Percentiles rank a stretch among this genome's conserved stretches.
phyloP scores from a whole-genome alignment of 2,797 vertebrate genomes.

The Micromesistius poutassou region DNA sequence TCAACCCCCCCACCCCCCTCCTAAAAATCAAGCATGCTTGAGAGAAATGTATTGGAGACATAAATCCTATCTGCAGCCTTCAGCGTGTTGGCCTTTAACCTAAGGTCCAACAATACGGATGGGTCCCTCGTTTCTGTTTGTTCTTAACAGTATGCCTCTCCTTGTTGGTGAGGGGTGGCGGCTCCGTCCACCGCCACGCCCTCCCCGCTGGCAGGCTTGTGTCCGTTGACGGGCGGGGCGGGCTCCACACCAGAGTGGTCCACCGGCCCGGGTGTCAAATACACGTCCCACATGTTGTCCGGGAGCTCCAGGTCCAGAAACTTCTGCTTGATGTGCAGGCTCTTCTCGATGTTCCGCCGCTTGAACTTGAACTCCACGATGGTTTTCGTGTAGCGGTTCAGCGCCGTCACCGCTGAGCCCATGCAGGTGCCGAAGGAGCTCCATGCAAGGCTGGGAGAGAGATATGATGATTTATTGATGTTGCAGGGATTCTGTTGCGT shows the following conservation, averaged over 20 bases:
- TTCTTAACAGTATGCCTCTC: constrained; percentile 63
- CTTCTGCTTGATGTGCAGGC: constrained; percentile 75
- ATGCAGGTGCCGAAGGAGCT: constrained; percentile 87
- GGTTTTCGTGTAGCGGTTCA: constrained; percentile 85
- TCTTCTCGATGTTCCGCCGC: constrained; percentile 79
- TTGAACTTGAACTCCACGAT: constrained; percentile 84
- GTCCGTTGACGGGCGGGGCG: constrained; percentile 61
- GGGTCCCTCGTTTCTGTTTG: background rate
- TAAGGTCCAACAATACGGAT: background rate
- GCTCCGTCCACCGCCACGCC: constrained; percentile 59
- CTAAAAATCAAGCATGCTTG: no score
- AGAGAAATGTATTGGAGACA: background rate
- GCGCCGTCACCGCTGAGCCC: constrained; percentile 80
- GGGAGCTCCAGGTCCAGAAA: constrained; percentile 68
- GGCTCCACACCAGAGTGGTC: constrained; percentile 44
- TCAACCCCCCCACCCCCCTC: no score
- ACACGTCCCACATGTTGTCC: constrained; percentile 79
- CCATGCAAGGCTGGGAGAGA: constrained; percentile 80
- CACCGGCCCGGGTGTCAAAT: constrained; percentile 63
- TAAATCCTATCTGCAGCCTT: constrained; percentile 27
- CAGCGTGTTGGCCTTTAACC: constrained; percentile 8
- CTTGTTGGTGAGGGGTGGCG: constrained; percentile 36
- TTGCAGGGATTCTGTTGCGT: no score
- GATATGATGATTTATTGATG: background rate
- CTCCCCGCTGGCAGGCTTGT: constrained; percentile 58